Evolutionary conservation across 2,797 vertebrate genomes (phyloP).

Genomic region (Cyclura pinguis): DNA sequence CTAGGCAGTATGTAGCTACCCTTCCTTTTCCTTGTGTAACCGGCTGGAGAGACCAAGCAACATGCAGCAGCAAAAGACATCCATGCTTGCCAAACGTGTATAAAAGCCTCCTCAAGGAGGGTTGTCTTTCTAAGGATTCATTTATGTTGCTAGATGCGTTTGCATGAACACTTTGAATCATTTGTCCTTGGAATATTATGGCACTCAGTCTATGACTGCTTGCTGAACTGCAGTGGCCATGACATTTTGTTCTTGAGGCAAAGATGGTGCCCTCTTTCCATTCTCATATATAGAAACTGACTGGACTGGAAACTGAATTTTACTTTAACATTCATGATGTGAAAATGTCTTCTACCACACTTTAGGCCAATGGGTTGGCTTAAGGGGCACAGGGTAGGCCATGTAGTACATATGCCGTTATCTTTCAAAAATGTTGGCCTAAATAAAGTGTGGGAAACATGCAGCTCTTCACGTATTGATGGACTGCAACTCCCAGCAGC

Average conservation of each 20-base stretch:
- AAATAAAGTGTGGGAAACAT: too few species aligned
- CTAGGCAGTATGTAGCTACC: neutral
- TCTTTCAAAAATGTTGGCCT: too few species aligned
- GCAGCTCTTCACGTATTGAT: too few species aligned
- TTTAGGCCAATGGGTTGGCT: neutral
- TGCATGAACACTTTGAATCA: neutral
- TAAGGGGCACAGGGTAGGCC: neutral
- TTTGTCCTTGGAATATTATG: neutral
- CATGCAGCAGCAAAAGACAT: rapidly evolving
- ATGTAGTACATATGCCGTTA: neutral
- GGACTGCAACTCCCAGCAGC: too few species aligned
- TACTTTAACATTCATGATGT: neutral
- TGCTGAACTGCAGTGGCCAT: neutral
- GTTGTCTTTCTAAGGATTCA: neutral
- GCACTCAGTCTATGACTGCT: too few species aligned
- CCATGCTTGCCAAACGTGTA: neutral
- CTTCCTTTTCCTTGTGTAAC: slow-evolving; percentile 30
- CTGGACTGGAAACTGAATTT: neutral
- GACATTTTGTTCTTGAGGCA: neutral
- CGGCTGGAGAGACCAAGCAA: slow-evolving; percentile 25
- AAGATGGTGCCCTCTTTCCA: neutral
- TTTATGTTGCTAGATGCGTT: neutral
- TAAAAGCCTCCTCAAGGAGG: neutral
- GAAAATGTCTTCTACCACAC: neutral
- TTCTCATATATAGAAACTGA: neutral